Conservation (phyloP, 2,888 invertebrate genomes). For the Rotaria magnacalcarata region DNA sequence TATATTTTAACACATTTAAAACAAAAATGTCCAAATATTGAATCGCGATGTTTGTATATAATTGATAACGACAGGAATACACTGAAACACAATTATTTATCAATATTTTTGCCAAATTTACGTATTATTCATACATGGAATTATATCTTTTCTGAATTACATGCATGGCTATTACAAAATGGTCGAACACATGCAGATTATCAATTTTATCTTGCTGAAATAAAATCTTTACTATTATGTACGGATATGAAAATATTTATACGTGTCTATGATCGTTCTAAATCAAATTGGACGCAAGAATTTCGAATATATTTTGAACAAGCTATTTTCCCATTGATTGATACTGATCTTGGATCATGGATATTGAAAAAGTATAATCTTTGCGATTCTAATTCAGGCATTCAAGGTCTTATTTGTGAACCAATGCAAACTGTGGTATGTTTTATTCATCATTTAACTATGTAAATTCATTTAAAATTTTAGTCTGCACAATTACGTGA, state of each 20-base stretch:
- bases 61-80: background rate
- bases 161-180: background rate
- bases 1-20: constrained; percentile 31
- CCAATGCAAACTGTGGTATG: background rate
- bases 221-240: constrained; percentile 2
- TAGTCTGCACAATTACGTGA: constrained; percentile 8
- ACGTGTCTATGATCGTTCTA: background rate
- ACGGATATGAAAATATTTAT: background rate
- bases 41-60: background rate
- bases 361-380: background rate
- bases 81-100: background rate
- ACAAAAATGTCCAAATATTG: constrained; percentile 32
- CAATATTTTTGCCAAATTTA: background rate
- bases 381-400: background rate
- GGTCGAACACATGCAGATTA: constrained; percentile 21
- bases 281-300: constrained; percentile 29
- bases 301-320: constrained; percentile 4
- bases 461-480: background rate
- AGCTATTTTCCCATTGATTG: constrained; percentile 13
- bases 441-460: background rate
- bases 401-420: background rate
- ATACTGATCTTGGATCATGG: constrained; percentile 22
- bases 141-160: constrained; percentile 8
- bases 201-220: constrained; percentile 27
- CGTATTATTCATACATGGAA: constrained; percentile 14